These are phyloP conservation scores for Scrobipalpa atriplicella DNA, from an alignment of 2,888 invertebrate genomes.

Conservation along the genomic window DNA sequence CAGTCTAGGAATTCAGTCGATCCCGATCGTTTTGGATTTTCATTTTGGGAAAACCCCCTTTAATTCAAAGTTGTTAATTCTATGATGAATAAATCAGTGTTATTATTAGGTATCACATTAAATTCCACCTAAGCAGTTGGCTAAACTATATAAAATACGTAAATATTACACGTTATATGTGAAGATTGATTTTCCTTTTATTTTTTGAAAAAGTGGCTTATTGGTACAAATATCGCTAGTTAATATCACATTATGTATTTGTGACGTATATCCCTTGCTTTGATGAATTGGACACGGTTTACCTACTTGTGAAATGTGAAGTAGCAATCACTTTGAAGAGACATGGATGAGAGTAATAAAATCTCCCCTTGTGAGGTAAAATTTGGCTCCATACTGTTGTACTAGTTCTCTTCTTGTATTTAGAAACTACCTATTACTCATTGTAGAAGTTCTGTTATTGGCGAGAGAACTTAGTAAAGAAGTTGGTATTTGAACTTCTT, in stretches of 20 bases:
- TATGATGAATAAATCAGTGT: constrained; percentile 16
- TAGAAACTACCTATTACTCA: constrained; percentile 23
- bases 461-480: constrained; percentile 19
- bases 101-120: constrained; percentile 40
- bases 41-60: constrained; percentile 48
- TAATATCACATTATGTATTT: constrained; percentile 69
- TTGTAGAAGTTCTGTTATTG: constrained; percentile 14
- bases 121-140: constrained; percentile 46
- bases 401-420: constrained; percentile 41
- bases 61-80: constrained; percentile 33
- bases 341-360: constrained; percentile 77
- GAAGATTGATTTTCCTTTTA: constrained; percentile 76
- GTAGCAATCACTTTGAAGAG: constrained; percentile 67
- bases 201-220: constrained; percentile 77
- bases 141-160: constrained; percentile 55
- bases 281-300: constrained; percentile 62
- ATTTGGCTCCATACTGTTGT: constrained; percentile 58
- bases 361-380: constrained; percentile 81
- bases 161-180: constrained; percentile 74
- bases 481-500: not conserved
- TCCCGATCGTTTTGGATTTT: constrained; percentile 34
- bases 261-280: constrained; percentile 63
- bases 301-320: constrained; percentile 72
- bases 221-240: constrained; percentile 73
- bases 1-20: no score